Evolutionary conservation across 1,140 invertebrate species (phyloP).

Genomic region (Trachelipus rathkii): DNA sequence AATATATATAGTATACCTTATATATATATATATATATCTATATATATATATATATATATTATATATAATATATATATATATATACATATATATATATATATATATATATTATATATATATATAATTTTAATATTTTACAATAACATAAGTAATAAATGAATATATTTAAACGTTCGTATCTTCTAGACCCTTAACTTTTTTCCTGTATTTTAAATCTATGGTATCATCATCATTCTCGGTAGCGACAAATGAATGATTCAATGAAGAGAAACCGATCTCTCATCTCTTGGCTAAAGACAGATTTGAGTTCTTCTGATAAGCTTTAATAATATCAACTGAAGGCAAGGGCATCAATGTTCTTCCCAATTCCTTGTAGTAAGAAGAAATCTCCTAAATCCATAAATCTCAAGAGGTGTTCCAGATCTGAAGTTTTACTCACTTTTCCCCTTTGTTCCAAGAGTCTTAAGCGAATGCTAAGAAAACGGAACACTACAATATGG

Average conservation of each 20-base stretch:
- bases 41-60: no score
- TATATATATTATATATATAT: neutral
- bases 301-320: neutral
- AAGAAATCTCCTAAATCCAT: conserved; percentile 48
- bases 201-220: neutral
- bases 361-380: conserved; percentile 45
- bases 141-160: neutral
- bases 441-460: conserved; percentile 35
- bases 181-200: neutral
- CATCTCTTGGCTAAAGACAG: neutral
- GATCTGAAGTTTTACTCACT: conserved; percentile 12
- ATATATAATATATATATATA: no score
- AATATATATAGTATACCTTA: no score
- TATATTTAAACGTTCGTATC: neutral
- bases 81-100: no score
- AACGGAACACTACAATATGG: conserved; percentile 32
- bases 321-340: conserved; percentile 42
- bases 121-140: neutral
- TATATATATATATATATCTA: no score
- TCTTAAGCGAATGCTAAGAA: conserved; percentile 33
- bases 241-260: neutral
- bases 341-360: conserved; percentile 46
- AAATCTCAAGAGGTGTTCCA: conserved; percentile 29
- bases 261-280: neutral
- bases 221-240: neutral